Base-by-base conservation (phyloP, 35 echinoderm and acorn worm species). In the Nesometra sesokonis region DNA sequence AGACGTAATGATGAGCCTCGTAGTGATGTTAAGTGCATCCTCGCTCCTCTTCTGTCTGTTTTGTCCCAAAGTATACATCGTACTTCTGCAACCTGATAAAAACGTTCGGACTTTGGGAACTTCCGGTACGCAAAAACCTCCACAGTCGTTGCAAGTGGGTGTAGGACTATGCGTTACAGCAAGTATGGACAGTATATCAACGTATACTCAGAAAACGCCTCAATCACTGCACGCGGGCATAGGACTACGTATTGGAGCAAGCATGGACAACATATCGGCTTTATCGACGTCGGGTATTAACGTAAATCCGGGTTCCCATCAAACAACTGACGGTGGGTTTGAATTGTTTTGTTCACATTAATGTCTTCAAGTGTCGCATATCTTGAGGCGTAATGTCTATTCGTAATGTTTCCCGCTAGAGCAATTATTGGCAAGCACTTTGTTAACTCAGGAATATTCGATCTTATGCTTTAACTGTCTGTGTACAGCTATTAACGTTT, bases 41-140 rank as follows among this genome's bases (percentile, higher is more conserved):
- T 92, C 94, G 0, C 91, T 90, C 8, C 90, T 98, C 32, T 90
- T 93, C 39, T 93, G 92, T 76, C 93, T 98, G 30, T 98, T 98
- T 77, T 92, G 89, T 37, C 95, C 95, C 7, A 98, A 98, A 57
- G 79, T 98, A 35, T 98, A 98, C 85, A 98, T 98, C 32, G 92
- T 98, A 33, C 57, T 98, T 7, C 88, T 98, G 33, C 89, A 92
- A 7, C 92, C 95, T 19, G 92, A 98, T 38, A 98, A 98, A 85
- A 92, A 94, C 47, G 88, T 88, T 35, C 52, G 52, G 1, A 19
- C 9, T 27, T 67, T 67, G 21, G 52, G 52, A 67, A 67, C 7
- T 67, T 67, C 52, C 23, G 52, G 52, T 27, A 67, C 52, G 52
- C 52, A 67, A 27, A 67, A 67, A 67, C 8, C 52, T 5, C 52